Evolutionary conservation across 2,888 invertebrate species (phyloP).

Genomic region (Luffia ferchaultella): DNA sequence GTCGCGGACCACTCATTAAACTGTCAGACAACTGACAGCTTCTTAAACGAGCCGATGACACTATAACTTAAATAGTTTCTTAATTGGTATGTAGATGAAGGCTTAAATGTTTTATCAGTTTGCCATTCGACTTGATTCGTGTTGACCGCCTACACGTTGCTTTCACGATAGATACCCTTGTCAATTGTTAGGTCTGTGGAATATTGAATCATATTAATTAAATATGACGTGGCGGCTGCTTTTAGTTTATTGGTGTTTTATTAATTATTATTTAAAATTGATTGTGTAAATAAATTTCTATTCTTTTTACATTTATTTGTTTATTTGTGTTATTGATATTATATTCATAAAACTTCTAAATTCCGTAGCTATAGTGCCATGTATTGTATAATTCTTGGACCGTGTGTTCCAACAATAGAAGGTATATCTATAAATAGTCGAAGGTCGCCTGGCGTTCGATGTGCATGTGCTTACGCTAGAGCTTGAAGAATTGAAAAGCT

Average conservation of each 20-base stretch:
- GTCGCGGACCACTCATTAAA: neutral
- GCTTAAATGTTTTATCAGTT: too few relatives aligned
- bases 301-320: too few relatives aligned
- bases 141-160: neutral
- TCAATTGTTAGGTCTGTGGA: too few relatives aligned
- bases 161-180: neutral
- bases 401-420: neutral
- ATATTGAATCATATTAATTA: neutral
- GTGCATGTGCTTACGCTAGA: neutral
- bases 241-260: neutral
- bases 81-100: neutral
- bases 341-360: too few relatives aligned
- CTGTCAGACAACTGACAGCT: neutral
- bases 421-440: conserved; percentile 29
- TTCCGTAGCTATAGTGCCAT: too few relatives aligned
- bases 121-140: neutral
- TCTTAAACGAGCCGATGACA: neutral
- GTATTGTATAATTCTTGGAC: too few relatives aligned
- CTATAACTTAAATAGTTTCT: neutral
- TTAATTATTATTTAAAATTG: too few relatives aligned
- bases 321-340: too few relatives aligned
- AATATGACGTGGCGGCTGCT: neutral
- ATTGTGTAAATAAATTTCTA: too few relatives aligned
- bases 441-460: conserved; percentile 24
- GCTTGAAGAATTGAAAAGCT: neutral